phyloP scores from a whole-genome alignment of 1,140 invertebrate species.

The Drosophila pandora region DNA sequence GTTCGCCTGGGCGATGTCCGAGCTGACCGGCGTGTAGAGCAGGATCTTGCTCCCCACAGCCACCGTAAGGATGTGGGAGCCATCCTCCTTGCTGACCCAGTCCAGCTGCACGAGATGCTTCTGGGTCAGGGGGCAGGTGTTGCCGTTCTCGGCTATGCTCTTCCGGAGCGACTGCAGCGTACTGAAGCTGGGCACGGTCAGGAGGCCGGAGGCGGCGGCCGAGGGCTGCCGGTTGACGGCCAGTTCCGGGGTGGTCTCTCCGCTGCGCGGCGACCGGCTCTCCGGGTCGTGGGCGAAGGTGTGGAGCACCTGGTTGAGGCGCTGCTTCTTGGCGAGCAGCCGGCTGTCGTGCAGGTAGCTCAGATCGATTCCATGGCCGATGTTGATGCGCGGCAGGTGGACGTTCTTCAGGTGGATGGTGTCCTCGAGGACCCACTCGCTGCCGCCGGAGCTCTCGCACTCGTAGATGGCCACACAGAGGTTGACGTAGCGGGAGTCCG shows the following conservation, averaged over 20 bases:
- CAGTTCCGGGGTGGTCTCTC: conserved; percentile 82
- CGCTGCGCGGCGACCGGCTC: conserved; percentile 85
- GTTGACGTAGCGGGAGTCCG: conserved; percentile 95
- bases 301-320: conserved; percentile 88
- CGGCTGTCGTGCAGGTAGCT: conserved; percentile 92
- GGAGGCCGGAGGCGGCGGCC: conserved; percentile 85
- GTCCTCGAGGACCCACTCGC: conserved; percentile 99
- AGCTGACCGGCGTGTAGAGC: conserved; percentile 93
- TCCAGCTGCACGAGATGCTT: conserved; percentile 97
- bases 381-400: conserved; percentile 91
- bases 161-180: conserved; percentile 94
- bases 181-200: conserved; percentile 96
- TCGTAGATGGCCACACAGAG: conserved; percentile 99
- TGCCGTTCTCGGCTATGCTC: conserved; percentile 95
- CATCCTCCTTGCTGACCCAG: conserved; percentile 99
- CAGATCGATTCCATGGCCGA: conserved; percentile 92
- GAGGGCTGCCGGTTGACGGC: conserved; percentile 77
- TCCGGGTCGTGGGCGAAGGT: conserved; percentile 86
- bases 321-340: conserved; percentile 91
- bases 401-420: conserved; percentile 96
- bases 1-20: conserved; percentile 95
- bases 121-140: conserved; percentile 93
- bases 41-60: conserved; percentile 97
- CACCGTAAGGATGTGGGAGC: conserved; percentile 98
- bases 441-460: conserved; percentile 98